Evolutionary conservation across 2,113 vertebrate genomes (phyloP), one percentile per base, ranked within the genome.

Genomic region (Passerina amoena): DNA sequence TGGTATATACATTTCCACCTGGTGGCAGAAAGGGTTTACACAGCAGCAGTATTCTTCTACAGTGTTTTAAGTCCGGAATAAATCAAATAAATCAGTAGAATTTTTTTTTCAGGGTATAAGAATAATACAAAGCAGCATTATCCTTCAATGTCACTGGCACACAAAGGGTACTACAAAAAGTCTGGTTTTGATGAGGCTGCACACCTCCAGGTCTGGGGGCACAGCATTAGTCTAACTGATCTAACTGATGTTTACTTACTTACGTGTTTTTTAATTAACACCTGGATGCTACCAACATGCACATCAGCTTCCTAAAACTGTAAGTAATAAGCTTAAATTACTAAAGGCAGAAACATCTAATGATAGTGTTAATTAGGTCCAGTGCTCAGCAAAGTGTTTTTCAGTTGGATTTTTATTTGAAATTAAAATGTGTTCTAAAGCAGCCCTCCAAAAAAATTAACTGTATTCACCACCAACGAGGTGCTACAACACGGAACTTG

Each of bases 1-100:
- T 73, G 86, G 85, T 72, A 88, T 80, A 45, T 35, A 12, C 25
- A 85, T 94, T 93, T 95, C 90, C 94, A 97, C 85, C 92, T 92
- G 96, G 85, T 95, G 96, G 92, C 37, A 90, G 83, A 44, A 86
- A 80, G 51, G 18, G 37, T 88, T 92, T 66, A 73, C 82, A 84
- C 63, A 90, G 76, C 60, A 93, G 51, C 9, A 61, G 50, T 18
- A 72, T 44, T n/a, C 38, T 73, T 80, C 81, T 51, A 77, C 59
- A 91, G 30, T 0, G 1, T 33, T 68, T 91, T 69, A 79, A 68
- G 23, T 35, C 68, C 38, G 48, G 76, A 88, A 59, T 10, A 80
- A 86, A 68, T 47, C 38, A 16, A 92, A 13, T 25, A 63, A 37
- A 75, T 50, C 21, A 48, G 50, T 2, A 15, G 19, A 80, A 14